These are phyloP conservation scores for Siniperca knerii DNA, from an alignment of 2,113 vertebrate genomes.

Conservation along the genomic window DNA sequence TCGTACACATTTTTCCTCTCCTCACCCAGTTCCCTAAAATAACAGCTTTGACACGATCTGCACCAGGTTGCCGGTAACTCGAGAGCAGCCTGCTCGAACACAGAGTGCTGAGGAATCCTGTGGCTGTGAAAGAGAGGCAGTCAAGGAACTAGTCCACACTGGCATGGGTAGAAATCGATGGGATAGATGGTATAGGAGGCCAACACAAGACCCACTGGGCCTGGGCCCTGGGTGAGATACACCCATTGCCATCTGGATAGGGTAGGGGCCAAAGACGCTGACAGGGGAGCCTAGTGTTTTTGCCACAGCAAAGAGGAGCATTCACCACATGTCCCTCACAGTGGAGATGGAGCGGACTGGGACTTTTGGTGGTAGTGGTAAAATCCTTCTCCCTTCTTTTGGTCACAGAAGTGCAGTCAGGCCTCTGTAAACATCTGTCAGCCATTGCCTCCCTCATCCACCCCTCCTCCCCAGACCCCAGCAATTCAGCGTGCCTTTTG, in stretches of 20 bases:
- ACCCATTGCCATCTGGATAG: slow-evolving; percentile 60
- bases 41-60: slow-evolving; percentile 79
- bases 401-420: slow-evolving; percentile 66
- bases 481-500: slow-evolving; percentile 76
- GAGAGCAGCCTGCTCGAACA: slow-evolving; percentile 61
- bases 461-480: slow-evolving; percentile 58
- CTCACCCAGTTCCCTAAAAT: slow-evolving; percentile 72
- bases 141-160: slow-evolving; percentile 58
- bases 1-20: slow-evolving; percentile 64
- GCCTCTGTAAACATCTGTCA: slow-evolving; percentile 84
- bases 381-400: slow-evolving; percentile 47
- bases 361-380: slow-evolving; percentile 10
- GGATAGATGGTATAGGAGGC: slow-evolving; percentile 41
- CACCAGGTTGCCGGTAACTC: slow-evolving; percentile 66
- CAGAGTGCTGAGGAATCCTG: slow-evolving; percentile 61
- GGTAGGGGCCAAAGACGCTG: slow-evolving; percentile 38
- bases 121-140: slow-evolving; percentile 74
- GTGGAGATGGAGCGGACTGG: background rate
- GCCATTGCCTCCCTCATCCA: slow-evolving; percentile 68
- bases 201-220: slow-evolving; percentile 42
- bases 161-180: slow-evolving; percentile 43
- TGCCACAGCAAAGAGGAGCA: slow-evolving; percentile 43
- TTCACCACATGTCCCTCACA: slow-evolving; percentile 51
- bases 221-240: slow-evolving; percentile 46
- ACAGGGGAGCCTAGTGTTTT: slow-evolving; percentile 54